Percentiles rank a stretch among this genome's conserved stretches.
phyloP scores from a whole-genome alignment of 2,797 vertebrate species.

The Pempheris klunzingeri region DNA sequence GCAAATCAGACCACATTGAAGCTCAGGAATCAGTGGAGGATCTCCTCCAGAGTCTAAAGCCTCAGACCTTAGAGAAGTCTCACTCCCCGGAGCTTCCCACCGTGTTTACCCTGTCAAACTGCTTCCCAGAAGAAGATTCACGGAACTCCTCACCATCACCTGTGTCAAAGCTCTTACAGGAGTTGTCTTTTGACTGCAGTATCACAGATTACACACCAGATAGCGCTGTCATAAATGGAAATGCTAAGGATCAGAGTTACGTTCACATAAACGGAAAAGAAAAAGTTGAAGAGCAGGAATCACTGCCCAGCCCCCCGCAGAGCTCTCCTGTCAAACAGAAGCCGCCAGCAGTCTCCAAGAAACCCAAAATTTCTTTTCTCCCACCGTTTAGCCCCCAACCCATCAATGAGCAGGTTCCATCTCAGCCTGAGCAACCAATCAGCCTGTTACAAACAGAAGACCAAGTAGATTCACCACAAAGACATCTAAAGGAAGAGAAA shows the following conservation, averaged over 20 bases:
- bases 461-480: constrained; percentile 70
- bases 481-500: constrained; percentile 61
- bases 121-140: constrained; percentile 55
- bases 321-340: constrained; percentile 87
- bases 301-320: constrained; percentile 45
- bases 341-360: constrained; percentile 93
- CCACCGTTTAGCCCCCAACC: constrained; percentile 78
- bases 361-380: constrained; percentile 91
- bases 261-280: constrained; percentile 49
- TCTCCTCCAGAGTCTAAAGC: constrained; percentile 70
- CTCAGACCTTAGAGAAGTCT: constrained; percentile 75
- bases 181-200: constrained; percentile 74
- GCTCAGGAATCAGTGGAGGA: constrained; percentile 80
- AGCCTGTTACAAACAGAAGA: constrained; percentile 68
- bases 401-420: constrained; percentile 73
- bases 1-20: constrained; percentile 53
- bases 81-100: constrained; percentile 59
- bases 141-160: constrained; percentile 70
- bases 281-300: constrained; percentile 46
- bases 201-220: constrained; percentile 59
- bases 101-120: constrained; percentile 49
- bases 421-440: constrained; percentile 58
- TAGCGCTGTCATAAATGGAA: constrained; percentile 29
- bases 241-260: constrained; percentile 42
- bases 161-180: constrained; percentile 78